phyloP scores from a whole-genome alignment of 2,797 vertebrate genomes.

The Phaenicophaeus curvirostris region DNA sequence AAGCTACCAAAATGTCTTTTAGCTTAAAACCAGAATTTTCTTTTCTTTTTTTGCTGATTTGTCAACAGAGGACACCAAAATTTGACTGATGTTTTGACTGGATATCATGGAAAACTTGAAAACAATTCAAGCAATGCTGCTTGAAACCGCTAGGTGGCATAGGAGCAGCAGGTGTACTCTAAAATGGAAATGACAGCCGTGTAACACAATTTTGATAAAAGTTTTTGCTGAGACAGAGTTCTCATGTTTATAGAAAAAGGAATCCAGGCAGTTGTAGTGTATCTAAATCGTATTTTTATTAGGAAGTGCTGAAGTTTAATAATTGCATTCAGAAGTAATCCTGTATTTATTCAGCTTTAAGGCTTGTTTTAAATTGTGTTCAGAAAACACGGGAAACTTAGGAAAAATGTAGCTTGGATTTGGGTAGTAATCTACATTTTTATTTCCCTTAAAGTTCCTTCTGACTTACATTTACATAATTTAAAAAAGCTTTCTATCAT shows the following conservation, averaged over 20 bases:
- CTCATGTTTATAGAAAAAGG: neutral
- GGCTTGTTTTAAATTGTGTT: neutral
- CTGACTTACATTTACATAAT: neutral
- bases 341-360: neutral
- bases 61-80: neutral
- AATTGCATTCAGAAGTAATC: neutral
- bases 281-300: neutral
- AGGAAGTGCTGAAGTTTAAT: neutral
- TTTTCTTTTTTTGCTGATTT: neutral
- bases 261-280: neutral
- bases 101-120: neutral
- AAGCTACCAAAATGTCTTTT: neutral
- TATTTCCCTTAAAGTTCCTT: neutral
- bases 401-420: neutral
- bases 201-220: neutral
- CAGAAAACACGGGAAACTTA: neutral
- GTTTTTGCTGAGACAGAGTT: neutral
- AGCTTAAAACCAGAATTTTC: neutral
- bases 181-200: neutral
- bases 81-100: neutral
- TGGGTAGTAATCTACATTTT: neutral
- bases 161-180: neutral
- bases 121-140: neutral
- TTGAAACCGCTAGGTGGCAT: conserved; percentile 9
- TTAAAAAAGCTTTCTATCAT: neutral